Base-by-base conservation (phyloP, 2,797 vertebrate species). In the Notolepis coatsorum region DNA sequence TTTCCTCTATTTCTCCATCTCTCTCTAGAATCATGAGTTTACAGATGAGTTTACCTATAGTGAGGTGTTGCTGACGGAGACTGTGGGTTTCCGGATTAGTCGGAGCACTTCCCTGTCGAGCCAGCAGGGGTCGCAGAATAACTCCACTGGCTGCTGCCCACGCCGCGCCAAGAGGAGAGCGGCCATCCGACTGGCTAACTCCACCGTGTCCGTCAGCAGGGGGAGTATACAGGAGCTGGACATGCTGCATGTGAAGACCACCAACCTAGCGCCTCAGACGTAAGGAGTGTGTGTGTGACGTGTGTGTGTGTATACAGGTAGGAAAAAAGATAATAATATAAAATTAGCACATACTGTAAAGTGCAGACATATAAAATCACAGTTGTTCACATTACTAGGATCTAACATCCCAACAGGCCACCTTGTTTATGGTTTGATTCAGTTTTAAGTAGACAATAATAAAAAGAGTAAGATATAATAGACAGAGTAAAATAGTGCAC, bases 41-140 rank as follows among this genome's bases (percentile, higher is more conserved):
- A 88, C 89, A 0, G 80, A 82, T 3, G 89, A 90, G 80, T 48
- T 88, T 13, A 87, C 75, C 59, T 89, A 89, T 83, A 89, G 94
- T 0, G 94, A 96, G 79, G 84, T 95, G 38, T 92, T 94, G 9
- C 94, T 96, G 84, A 91, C 93, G 0, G 93, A 95, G 78, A 96
- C 95, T 0, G 82, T 94, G 47, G 94, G 94, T 63, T 95, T 88
- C 77, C 88, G 92, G 42, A 96, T 93, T 70, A 96, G 95, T 73
- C 93, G 95, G 53, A 96, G 95, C 88, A 96, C 95, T 1, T 96
- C 95, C 2, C 79, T 96, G 54, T 96, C 95, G 78, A 96, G 95
- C 84, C 96, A 96, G 59, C 87, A 93, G 89, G 94, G 89, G 33
- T 79, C 89, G 38, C 84, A 79, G 25, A 82, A 93, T 7, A 93